phyloP scores from a whole-genome alignment of 1,140 invertebrate genomes.

The Temnothorax nylanderi region DNA sequence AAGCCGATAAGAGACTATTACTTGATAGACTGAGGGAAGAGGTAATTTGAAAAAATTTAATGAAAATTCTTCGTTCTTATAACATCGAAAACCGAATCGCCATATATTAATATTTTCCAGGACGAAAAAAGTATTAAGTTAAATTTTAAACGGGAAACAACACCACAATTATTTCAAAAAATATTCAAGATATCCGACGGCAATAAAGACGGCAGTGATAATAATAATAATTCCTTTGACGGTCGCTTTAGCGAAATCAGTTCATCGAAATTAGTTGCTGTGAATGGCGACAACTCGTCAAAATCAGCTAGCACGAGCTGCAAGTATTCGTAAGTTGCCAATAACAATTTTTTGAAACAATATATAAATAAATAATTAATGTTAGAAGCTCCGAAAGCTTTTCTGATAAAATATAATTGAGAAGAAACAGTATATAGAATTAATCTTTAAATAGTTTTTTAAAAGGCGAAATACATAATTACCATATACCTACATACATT shows the following conservation, averaged over 20 bases:
- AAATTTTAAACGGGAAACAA: slow-evolving; percentile 66
- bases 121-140: slow-evolving; percentile 79
- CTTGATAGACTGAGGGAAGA: slow-evolving; percentile 90
- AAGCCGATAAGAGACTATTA: slow-evolving; percentile 87
- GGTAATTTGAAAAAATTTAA: slow-evolving; percentile 82
- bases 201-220: slow-evolving; percentile 67
- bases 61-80: not conserved
- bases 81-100: not conserved
- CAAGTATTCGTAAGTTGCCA: slow-evolving; percentile 64
- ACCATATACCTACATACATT: not conserved
- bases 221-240: slow-evolving; percentile 35
- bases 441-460: not conserved
- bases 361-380: not conserved
- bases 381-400: not conserved
- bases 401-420: not conserved
- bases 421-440: not conserved
- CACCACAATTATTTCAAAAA: slow-evolving; percentile 68
- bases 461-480: too few species aligned
- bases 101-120: slow-evolving; percentile 64
- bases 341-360: not conserved
- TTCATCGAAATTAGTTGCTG: slow-evolving; percentile 26
- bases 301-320: slow-evolving; percentile 16
- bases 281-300: slow-evolving; percentile 63
- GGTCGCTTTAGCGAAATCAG: slow-evolving; percentile 28
- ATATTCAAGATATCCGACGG: slow-evolving; percentile 74